Evolutionary conservation across 1,140 invertebrate species (phyloP), one percentile per base, ranked within the genome.

Genomic region (Rhagoletis pomonella): DNA sequence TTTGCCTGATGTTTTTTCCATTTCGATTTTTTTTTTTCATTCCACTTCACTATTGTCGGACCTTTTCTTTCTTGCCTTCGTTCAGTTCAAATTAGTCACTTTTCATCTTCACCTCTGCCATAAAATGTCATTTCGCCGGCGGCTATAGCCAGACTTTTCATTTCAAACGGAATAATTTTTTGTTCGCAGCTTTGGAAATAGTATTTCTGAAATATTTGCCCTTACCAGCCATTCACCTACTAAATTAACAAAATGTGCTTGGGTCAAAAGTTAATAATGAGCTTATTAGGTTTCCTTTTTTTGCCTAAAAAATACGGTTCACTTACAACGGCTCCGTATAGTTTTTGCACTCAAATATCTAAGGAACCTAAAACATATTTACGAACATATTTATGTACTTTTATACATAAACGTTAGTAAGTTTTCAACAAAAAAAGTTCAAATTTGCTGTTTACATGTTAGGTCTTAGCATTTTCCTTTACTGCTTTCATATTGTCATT

Each of bases 201-300:
- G 73, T 47, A 17, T 3, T 81, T n/a, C n/a, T 44, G 44, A 47
- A 55, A 55, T 81, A 55, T 12, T 44, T 81, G 7, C 73, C 17
- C 50, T 55, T 42, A 47, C 50, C 73, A 55, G 0, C n/a, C n/a
- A 2, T 19, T 19, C 7, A 55, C 50, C 55, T 50, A 55, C 47
- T 58, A 62, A 86, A 86, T 60, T 60, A 62, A 86, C 59, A 19
- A 64, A 60, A 86, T 19, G 60, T 44, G 62, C 69, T 86, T 55
- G 86, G 62, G 86, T 86, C 86, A 86, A 67, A 85, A 86, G 67
- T 86, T 86, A 86, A 67, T 67, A 86, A 86, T 86, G 64, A 62
- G 86, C 86, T 86, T 86, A 64, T 50, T 86, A 69, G n/a, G 55
- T 64, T 85, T 39, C 17, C 7, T 77, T 62, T 62, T n/a, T 81